phyloP scores from a whole-genome alignment of 2,888 invertebrate species.

The Podabrus alpinus region DNA sequence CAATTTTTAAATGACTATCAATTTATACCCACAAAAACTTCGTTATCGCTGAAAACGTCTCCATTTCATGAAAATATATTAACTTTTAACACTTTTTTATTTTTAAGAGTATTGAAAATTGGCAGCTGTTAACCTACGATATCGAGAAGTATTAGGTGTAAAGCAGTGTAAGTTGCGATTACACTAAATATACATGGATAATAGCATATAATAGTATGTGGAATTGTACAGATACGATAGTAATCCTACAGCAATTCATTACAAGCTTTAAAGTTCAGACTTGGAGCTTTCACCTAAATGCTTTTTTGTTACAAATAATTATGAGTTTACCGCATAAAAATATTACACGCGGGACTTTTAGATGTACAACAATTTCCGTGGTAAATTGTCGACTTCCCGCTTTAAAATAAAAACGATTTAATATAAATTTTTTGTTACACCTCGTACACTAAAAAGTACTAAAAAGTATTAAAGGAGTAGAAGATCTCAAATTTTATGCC shows the following conservation, averaged over 20 bases:
- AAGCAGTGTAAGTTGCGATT: neutral
- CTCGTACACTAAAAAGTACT: neutral
- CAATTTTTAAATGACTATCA: neutral
- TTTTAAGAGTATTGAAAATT: conserved; percentile 6
- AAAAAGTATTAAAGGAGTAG: neutral
- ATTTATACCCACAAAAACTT: neutral
- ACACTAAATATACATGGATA: neutral
- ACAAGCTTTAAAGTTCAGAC: neutral
- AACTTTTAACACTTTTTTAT: neutral
- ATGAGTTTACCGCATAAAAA: neutral
- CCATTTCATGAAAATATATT: neutral
- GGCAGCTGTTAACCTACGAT: conserved; percentile 16
- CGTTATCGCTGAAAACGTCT: neutral
- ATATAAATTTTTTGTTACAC: neutral
- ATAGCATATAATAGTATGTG: too few species aligned
- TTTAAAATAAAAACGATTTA: neutral
- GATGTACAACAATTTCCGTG: too few species aligned
- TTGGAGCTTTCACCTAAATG: neutral
- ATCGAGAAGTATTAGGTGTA: neutral
- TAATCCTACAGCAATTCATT: neutral
- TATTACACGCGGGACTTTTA: too few species aligned
- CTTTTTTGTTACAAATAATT: neutral
- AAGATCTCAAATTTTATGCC: neutral
- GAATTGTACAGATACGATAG: neutral
- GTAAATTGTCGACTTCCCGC: neutral